Conservation (phyloP, 2,797 vertebrate genomes). For the Vultur gryphus region DNA sequence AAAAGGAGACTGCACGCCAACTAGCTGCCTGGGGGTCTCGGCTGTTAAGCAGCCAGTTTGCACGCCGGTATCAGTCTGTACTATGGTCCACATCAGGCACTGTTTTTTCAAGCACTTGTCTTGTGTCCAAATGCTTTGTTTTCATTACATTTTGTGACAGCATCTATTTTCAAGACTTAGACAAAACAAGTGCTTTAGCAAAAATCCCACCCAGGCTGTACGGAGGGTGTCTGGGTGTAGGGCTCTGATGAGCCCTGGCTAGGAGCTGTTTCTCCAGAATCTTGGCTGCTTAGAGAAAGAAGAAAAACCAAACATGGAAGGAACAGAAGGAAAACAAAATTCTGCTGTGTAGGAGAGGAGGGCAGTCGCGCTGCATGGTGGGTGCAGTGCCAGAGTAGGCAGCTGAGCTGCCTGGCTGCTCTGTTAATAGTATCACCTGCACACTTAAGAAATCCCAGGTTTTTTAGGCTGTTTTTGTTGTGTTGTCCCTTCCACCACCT, state of each 20-base stretch:
- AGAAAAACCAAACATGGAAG: background rate
- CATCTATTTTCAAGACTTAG: background rate
- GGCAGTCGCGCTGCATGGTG: accelerated
- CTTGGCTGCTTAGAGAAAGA: background rate
- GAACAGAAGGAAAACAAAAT: background rate
- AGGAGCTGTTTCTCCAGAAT: background rate
- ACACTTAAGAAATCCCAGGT: background rate
- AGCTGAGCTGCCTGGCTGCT: background rate
- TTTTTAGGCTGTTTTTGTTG: background rate
- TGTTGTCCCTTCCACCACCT: background rate
- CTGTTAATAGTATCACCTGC: background rate
- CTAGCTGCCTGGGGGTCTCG: accelerated
- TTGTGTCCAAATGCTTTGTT: background rate
- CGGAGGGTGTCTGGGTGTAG: background rate
- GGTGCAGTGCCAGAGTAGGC: background rate
- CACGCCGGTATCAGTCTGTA: background rate
- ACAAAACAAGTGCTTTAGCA: background rate
- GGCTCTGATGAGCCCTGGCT: background rate
- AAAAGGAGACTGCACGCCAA: background rate
- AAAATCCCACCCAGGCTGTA: background rate
- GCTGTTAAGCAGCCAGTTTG: background rate
- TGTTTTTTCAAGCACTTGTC: background rate
- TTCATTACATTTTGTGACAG: background rate
- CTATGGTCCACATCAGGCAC: background rate
- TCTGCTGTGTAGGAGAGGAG: background rate